Base-by-base conservation (phyloP, 92 coral and sea anemone genomes). In the Epizoanthus illoricatus region DNA sequence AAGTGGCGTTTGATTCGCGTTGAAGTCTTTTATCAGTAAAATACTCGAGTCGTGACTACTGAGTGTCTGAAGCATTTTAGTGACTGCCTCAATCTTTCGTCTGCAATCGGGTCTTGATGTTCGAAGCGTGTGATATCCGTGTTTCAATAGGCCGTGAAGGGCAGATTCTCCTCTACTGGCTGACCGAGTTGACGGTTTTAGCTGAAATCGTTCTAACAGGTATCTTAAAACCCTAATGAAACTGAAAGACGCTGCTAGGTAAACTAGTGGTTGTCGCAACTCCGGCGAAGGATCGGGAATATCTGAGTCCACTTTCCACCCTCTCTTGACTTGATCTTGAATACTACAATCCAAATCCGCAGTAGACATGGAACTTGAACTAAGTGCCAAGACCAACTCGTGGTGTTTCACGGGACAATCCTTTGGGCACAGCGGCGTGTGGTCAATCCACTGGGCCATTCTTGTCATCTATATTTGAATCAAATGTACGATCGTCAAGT, bases 361-460 rank as follows among this genome's bases (percentile, higher is more conserved):
- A 11, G 82, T 78, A 59, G 82, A 78, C 82, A 78, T 78, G 11
- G 82, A 78, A 63, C 82, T 78, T 42, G 82, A 62, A 63, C 82
- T 78, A 57, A 78, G 33, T 40, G 82, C 82, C 71, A 78, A 63
- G 4, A 78, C 82, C 59, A 78, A 78, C 66, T 78, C 71, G 60
- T 78, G 82, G 71, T 78, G 82, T 20, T 78, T 78, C 5, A 78
- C 23, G 21, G 47, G 71, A 43, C 82, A 78, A 70, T 78, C 82
- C 65, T 63, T 78, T 7, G 82, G 82, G 41, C 82, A 78, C 82
- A 78, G 11, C 60, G 82, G 82, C 18, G 82, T 78, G 59, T 78
- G 82, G 70, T 78, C 82, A 58, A 78, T 78, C 82, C 82, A 78
- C 21, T 78, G 82, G 41, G 71, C 82, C 82, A 78, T 63, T 18